Conservation (phyloP, 1,140 invertebrate genomes). For the Stegodyphus dumicola region DNA sequence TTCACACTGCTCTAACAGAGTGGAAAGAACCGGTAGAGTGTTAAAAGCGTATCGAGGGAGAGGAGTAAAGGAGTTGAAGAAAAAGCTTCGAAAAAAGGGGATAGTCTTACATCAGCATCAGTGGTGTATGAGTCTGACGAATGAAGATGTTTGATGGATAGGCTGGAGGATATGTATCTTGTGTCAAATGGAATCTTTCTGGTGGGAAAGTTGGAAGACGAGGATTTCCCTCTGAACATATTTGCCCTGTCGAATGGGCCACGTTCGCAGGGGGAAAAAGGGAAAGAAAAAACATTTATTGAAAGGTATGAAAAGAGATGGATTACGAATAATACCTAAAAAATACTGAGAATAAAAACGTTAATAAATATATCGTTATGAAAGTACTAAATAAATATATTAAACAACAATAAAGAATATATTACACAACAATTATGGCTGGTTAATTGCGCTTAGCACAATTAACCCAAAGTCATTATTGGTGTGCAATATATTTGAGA, state of each 20-base stretch:
- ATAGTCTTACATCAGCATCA: slow-evolving; percentile 33
- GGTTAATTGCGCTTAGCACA: too few relatives aligned
- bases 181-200: slow-evolving; percentile 48
- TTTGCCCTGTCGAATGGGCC: slow-evolving; percentile 9
- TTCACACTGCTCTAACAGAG: neutral
- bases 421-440: too few relatives aligned
- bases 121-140: slow-evolving; percentile 43
- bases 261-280: too few relatives aligned
- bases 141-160: slow-evolving; percentile 49
- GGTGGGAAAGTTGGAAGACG: slow-evolving; percentile 22
- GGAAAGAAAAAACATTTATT: too few relatives aligned
- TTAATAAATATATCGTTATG: too few relatives aligned
- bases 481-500: too few relatives aligned
- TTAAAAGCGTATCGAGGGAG: slow-evolving; percentile 8
- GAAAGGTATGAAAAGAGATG: too few relatives aligned
- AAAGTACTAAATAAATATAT: too few relatives aligned
- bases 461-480: too few relatives aligned
- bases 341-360: too few relatives aligned
- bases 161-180: slow-evolving; percentile 35
- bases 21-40: slow-evolving; percentile 11
- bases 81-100: neutral
- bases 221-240: slow-evolving; percentile 33
- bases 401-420: too few relatives aligned
- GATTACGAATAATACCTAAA: too few relatives aligned
- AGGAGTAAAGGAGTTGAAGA: slow-evolving; percentile 14